phyloP scores from a whole-genome alignment of 2,113 vertebrate species.

The Acanthochromis polyacanthus region DNA sequence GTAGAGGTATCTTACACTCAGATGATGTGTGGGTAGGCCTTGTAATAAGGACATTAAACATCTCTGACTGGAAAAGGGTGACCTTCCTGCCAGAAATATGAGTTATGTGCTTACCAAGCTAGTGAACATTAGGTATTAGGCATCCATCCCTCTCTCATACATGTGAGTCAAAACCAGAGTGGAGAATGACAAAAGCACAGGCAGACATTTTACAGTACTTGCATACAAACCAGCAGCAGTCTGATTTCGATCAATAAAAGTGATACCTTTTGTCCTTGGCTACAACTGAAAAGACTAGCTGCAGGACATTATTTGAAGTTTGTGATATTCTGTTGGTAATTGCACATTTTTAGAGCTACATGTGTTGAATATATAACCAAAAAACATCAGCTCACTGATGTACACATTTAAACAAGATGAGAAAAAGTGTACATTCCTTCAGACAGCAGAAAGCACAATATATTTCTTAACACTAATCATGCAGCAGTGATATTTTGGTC shows the following conservation, averaged over 20 bases:
- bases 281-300: not conserved
- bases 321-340: too few relatives aligned
- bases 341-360: too few relatives aligned
- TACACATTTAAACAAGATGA: too few relatives aligned
- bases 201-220: slow-evolving; percentile 2
- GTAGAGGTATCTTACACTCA: slow-evolving; percentile 43
- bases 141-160: not conserved
- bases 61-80: slow-evolving; percentile 35
- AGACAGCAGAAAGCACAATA: too few relatives aligned
- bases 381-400: too few relatives aligned
- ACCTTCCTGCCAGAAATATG: slow-evolving; percentile 62
- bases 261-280: slow-evolving; percentile 23
- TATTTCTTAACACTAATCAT: too few relatives aligned
- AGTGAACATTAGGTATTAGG: slow-evolving; percentile 29
- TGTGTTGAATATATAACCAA: too few relatives aligned
- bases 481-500: too few relatives aligned
- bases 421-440: too few relatives aligned
- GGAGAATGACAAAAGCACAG: not conserved
- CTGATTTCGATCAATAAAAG: slow-evolving; percentile 6
- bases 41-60: slow-evolving; percentile 73
- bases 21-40: slow-evolving; percentile 32
- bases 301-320: not conserved
- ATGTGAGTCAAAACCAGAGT: not conserved
- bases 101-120: slow-evolving; percentile 37
- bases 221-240: not conserved